Evolutionary conservation across 2,797 vertebrate genomes (phyloP).

Genomic region (Xiphophorus birchmanni): DNA sequence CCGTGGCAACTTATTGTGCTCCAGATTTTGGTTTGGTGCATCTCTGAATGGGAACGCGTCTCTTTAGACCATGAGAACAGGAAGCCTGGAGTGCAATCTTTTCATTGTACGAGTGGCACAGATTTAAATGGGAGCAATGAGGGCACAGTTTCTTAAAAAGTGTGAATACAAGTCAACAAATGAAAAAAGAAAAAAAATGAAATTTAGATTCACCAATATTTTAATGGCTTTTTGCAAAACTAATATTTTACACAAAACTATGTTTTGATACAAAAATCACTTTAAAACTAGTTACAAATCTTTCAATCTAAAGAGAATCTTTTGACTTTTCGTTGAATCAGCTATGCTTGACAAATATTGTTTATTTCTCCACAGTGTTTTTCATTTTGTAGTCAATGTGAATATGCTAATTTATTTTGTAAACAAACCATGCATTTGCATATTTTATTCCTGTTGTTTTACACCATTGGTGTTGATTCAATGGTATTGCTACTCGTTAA

Average conservation of each 20-base stretch:
- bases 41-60: conserved; percentile 12
- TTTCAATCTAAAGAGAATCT: no score
- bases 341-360: no score
- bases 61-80: conserved; percentile 8
- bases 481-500: background rate
- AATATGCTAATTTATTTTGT: no score
- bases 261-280: no score
- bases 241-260: background rate
- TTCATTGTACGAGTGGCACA: conserved; percentile 10
- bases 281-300: no score
- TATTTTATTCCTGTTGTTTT: background rate
- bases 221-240: background rate
- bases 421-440: background rate
- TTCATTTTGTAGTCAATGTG: no score
- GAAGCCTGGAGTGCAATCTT: conserved; percentile 26
- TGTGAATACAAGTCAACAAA: background rate
- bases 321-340: no score
- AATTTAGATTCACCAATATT: background rate
- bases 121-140: conserved; percentile 28
- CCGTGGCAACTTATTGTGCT: background rate
- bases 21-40: conserved; percentile 27
- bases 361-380: no score
- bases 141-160: conserved; percentile 5
- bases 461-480: background rate
- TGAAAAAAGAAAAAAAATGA: background rate